phyloP scores from a whole-genome alignment of 2,113 vertebrate genomes.

The Syrrhaptes paradoxus region DNA sequence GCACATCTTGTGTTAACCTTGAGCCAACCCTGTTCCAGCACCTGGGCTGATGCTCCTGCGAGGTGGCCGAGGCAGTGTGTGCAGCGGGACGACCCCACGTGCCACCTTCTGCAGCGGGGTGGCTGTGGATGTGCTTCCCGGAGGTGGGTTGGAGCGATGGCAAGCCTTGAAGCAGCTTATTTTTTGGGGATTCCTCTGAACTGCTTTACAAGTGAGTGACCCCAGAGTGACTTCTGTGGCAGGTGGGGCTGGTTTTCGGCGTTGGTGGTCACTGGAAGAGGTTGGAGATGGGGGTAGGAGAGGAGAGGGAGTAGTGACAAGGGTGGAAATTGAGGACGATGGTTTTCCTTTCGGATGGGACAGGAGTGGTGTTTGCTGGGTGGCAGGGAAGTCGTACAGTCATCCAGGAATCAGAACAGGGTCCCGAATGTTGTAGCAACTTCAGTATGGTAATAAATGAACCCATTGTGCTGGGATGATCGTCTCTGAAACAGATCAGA shows the following conservation, averaged over 20 bases:
- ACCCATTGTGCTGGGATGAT: fast-evolving
- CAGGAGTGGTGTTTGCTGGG: fast-evolving
- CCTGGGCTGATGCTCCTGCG: neutral
- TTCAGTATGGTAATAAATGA: too few species aligned
- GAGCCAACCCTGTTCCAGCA: fast-evolving
- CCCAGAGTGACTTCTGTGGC: neutral
- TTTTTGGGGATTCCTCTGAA: neutral
- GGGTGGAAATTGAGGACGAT: neutral
- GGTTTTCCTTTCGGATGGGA: neutral
- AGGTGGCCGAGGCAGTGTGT: neutral
- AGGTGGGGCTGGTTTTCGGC: neutral
- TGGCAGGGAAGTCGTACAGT: neutral
- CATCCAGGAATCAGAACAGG: fast-evolving
- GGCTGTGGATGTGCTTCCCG: too few species aligned
- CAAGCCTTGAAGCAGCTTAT: fast-evolving
- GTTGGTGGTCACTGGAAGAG: neutral
- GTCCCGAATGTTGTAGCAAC: too few species aligned
- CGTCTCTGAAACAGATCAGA: neutral
- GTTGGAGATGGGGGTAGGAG: neutral
- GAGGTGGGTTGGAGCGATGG: neutral
- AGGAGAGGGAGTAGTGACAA: neutral
- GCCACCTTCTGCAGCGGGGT: too few species aligned
- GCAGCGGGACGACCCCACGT: too few species aligned
- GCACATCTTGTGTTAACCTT: neutral
- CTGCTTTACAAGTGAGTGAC: neutral